Conservation (phyloP, 1,140 invertebrate genomes). For the Samia ricini region DNA sequence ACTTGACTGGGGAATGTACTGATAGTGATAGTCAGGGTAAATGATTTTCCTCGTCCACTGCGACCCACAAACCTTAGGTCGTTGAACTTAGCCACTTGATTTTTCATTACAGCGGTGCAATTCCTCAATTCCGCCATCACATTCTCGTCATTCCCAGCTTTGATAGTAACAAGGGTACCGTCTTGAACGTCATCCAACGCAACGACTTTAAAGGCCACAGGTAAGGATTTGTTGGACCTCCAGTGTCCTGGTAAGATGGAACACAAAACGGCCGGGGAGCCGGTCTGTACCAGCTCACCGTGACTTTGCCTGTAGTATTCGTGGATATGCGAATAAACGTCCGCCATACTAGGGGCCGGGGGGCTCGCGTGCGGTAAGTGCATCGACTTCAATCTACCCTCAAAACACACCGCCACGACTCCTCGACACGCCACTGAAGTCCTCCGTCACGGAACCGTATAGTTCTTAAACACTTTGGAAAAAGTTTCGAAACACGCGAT, state of each 20-base stretch:
- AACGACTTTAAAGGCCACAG: slow-evolving; percentile 95
- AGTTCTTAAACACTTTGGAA: slow-evolving; percentile 44
- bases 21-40: slow-evolving; percentile 97
- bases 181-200: slow-evolving; percentile 94
- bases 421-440: slow-evolving; percentile 61
- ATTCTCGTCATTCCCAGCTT: slow-evolving; percentile 98
- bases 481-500: slow-evolving; percentile 69
- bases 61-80: slow-evolving; percentile 97
- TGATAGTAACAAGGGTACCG: slow-evolving; percentile 94
- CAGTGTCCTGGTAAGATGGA: slow-evolving; percentile 94
- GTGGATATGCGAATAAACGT: slow-evolving; percentile 84
- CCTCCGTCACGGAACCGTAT: slow-evolving; percentile 54
- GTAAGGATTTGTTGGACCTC: slow-evolving; percentile 98
- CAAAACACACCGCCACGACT: slow-evolving; percentile 44
- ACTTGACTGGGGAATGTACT: slow-evolving; percentile 94
- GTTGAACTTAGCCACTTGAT: slow-evolving; percentile 98
- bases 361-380: slow-evolving; percentile 73
- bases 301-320: slow-evolving; percentile 91
- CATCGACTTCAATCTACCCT: slow-evolving; percentile 70
- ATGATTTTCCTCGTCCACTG: slow-evolving; percentile 95
- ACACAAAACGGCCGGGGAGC: slow-evolving; percentile 95
- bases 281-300: slow-evolving; percentile 93
- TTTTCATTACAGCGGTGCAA: slow-evolving; percentile 95
- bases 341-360: slow-evolving; percentile 80
- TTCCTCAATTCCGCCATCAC: slow-evolving; percentile 96